Base-by-base conservation (phyloP, 2,113 vertebrate species). In the Donacobius atricapilla region DNA sequence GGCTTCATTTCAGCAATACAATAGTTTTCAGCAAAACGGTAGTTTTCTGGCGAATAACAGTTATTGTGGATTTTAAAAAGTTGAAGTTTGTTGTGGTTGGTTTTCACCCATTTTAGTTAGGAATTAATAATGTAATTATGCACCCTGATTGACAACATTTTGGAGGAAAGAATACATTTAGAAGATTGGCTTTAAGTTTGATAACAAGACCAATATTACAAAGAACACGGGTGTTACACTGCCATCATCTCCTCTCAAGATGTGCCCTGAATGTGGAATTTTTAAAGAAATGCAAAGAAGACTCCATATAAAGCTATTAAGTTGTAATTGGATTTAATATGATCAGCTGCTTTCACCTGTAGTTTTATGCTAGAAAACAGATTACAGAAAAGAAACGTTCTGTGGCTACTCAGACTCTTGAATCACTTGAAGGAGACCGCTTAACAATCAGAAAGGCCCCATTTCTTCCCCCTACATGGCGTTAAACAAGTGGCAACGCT, bases 281-380 rank as follows among this genome's bases (percentile, higher is more conserved):
- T 50, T 65, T 91, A 39, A 83, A 95, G 50, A 61, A 94, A 73
- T 30, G 40, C 44, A 80, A 83, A 90, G 47, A 84, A 48, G 35
- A 80, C 35, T 63, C 58, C 20, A 60, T 37, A 68, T 40, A 81
- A 88, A 78, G 71, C 37, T 83, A 78, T 56, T 77, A 66, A 79
- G 33, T 18, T 88, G 71, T 80, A 96, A 93, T 63, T 93, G 37
- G 56, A 88, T 89, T 90, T 73, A 76, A 61, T 44, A 47, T 25
- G 35, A 80, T 88, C 76, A 70, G 37, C 71, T 73, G 54, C 63
- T 73, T 85, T 89, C 68, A 51, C 70, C 63, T 35, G 66, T 58
- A 83, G 44, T 39, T 77, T 65, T 86, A n/a, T 10, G 35, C 54
- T 73, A 60, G 42, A 79, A 57, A 89, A 60, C 23, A 40, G 30